Evolutionary conservation across 2,888 invertebrate species (phyloP), one percentile per base, ranked within the genome.

Genomic region (Rugalucina vietnamica): DNA sequence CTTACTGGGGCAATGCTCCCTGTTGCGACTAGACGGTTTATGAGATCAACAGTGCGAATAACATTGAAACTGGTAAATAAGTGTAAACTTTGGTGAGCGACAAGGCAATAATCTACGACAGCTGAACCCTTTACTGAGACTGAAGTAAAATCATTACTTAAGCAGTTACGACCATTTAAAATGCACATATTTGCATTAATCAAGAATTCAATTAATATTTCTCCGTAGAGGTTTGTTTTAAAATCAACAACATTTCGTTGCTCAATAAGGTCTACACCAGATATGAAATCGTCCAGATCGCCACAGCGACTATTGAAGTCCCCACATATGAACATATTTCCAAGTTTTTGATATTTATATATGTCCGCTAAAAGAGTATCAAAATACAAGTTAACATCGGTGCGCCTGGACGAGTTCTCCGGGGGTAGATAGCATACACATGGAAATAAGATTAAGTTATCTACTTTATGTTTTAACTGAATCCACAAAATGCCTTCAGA

Each of bases 361-460:
- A 78, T 43, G 70, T 32, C 34, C 4, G 32, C 21, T n/a, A 78
- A 36, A n/a, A 78, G 50, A 5, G 18, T 21, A 24, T 79, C 74
- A 57, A 50, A 71, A 79, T 54, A 79, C 10, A n/a, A 27, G 21
- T 43, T 4, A 24, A 34, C 74, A 60, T 60, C 74, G 27, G 37
- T 21, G 10, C 37, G 49, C 18, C 79, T 60, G 34, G 74, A 73
- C 18, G 79, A 74, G 37, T 73, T 73, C 34, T 79, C 74, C 10
- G 79, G 79, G 39, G 74, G 79, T 27, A 79, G 34, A 39, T 79
- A 74, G 57, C 79, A 79, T 10, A 79, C 79, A 79, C 79, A 79
- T 24, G 54, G 39, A 43, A 39, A 54, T 18, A 79, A 34, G 27
- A 14, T 24, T 18, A 29, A 8, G 24, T 54, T 32, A 18, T 27